Base-by-base conservation (phyloP, 2,797 vertebrate species). In the Potorous gilbertii region DNA sequence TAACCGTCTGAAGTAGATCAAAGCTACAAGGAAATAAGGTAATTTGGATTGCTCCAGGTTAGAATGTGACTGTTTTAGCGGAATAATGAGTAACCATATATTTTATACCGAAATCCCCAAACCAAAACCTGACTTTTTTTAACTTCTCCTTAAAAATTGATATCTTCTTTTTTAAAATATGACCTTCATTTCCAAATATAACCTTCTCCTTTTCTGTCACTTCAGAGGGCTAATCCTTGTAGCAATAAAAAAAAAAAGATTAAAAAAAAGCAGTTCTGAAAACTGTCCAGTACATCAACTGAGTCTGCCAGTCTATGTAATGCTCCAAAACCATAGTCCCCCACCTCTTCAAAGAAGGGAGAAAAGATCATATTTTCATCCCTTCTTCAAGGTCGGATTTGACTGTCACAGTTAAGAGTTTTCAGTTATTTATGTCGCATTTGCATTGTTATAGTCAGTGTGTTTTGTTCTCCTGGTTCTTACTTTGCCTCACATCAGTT, bases 71-170 rank as follows among this genome's bases (percentile, higher is more conserved):
- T 90, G 29, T 87, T 90, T 92, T 92, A 91, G 46, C 66, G 24
- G 95, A 56, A 46, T 81, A 9, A 34, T 14, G 12, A 16, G 12
- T 24, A 91, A 40, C 28, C 55, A 34, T 56, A 54, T 91, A 28
- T 11, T 91, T 87, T 94, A 91, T 55, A 92, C 24, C n/a, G 66
- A 94, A 57, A 95, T 55, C 46, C 90, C 4, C 3, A 56, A 93
- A 31, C n/a, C 54, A 81, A 87, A 87, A 87, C 18, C 27, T 87
- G 74, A 87, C 24, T 46, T 87, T 46, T 50, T 46, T 40, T 21
- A 27, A 27, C 74, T 87, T 87, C 24, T 81, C 21, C 40, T 50
- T 50, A 46, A 87, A 87, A 87, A 27, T 87, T 27, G 40, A 28
- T 87, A 27, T 27, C 40, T 87, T 28, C 74, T 50, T 81, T 81